A percentile compares a stretch with the other conserved stretches of the same genome.
These are phyloP conservation scores for Sebastes steindachneri DNA, from an alignment of 2,797 vertebrate genomes.

Conservation along the genomic window DNA sequence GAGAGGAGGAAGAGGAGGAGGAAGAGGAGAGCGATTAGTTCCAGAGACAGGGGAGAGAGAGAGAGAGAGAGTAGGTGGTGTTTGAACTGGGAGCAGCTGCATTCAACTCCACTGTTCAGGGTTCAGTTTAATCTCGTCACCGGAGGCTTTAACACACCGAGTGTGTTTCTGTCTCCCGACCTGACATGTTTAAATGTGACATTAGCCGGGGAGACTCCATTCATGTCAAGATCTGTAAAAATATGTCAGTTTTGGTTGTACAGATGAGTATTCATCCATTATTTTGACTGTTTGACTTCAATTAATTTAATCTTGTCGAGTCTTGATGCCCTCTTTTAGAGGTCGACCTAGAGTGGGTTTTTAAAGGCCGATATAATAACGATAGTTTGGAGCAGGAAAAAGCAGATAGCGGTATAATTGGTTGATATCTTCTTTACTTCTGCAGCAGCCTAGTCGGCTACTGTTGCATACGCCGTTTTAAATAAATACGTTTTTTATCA, in stretches of 20 bases:
- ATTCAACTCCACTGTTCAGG: conserved; percentile 22
- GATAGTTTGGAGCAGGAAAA: too few relatives aligned
- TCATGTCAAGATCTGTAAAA: background rate
- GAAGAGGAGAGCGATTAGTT: conserved; percentile 3
- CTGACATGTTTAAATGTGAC: background rate
- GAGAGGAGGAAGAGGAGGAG: background rate
- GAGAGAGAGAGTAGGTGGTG: conserved; percentile 37
- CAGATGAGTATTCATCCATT: background rate
- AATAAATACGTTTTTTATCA: too few relatives aligned
- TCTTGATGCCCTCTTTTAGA: background rate
- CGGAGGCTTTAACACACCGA: background rate
- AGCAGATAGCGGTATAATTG: too few relatives aligned
- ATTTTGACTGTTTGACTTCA: background rate
- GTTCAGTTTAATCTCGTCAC: conserved; percentile 12
- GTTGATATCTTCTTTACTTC: too few relatives aligned
- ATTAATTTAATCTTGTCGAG: background rate
- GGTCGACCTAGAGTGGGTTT: too few relatives aligned
- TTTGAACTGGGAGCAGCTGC: conserved; percentile 42
- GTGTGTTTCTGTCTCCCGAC: background rate
- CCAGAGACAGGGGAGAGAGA: background rate
- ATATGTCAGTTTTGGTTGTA: background rate
- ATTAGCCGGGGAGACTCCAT: background rate
- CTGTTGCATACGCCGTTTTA: too few relatives aligned
- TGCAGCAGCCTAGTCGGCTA: too few relatives aligned
- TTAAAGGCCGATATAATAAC: too few relatives aligned